Percentiles rank a stretch among this genome's conserved stretches.
Conservation (phyloP, 2,113 vertebrate species). For the Picathartes gymnocephalus region DNA sequence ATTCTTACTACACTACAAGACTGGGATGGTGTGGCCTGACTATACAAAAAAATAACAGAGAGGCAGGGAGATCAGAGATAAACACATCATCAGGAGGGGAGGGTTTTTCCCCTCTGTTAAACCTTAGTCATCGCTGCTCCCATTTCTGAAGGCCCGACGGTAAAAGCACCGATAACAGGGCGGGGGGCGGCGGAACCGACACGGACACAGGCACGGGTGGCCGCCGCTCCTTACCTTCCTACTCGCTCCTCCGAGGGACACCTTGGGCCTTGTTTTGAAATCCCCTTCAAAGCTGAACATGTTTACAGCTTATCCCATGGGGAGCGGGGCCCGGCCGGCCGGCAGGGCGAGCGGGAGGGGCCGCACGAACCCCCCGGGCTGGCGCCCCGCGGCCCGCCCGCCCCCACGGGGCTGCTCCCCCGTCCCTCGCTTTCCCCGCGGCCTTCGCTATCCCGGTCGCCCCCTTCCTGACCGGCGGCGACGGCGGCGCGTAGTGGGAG, state of each 20-base stretch:
- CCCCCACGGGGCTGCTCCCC: neutral
- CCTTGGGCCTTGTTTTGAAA: constrained; percentile 96
- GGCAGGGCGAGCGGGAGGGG: neutral
- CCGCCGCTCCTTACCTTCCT: constrained; percentile 80
- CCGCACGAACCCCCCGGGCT: neutral
- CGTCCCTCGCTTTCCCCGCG: neutral
- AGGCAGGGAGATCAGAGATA: neutral
- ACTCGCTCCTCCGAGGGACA: constrained; percentile 96
- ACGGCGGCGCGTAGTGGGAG: neutral
- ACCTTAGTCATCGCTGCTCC: constrained; percentile 51
- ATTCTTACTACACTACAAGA: neutral
- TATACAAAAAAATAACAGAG: neutral
- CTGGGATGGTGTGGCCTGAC: neutral
- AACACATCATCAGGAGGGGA: neutral
- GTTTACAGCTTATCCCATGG: constrained; percentile 85
- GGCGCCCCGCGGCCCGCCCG: neutral
- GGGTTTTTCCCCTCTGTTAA: neutral
- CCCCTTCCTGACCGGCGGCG: constrained; percentile 23
- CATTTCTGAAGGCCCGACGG: neutral
- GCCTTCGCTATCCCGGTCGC: neutral
- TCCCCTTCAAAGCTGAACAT: constrained; percentile 99
- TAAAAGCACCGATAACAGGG: neutral
- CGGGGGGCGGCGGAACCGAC: neutral
- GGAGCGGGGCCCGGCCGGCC: constrained; percentile 49
- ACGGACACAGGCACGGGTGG: neutral